Conservation (phyloP, 2,888 invertebrate species). For the Apoda limacodes region DNA sequence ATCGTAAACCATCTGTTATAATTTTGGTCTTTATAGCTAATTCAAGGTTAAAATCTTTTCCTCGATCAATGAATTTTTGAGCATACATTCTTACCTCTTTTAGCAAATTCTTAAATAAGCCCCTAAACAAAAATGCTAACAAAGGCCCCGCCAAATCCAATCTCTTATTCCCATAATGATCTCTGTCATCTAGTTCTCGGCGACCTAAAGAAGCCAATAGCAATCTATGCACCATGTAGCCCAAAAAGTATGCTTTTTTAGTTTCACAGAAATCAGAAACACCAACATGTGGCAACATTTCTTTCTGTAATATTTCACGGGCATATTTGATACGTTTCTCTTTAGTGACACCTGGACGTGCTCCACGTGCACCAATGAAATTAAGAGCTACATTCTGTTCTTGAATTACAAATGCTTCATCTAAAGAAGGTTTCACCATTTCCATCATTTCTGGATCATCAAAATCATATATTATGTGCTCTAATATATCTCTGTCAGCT, state of each 20-base stretch:
- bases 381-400: slow-evolving; percentile 99
- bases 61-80: slow-evolving; percentile 98
- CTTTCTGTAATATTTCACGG: slow-evolving; percentile 98
- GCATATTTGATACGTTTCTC: slow-evolving; percentile 99
- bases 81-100: slow-evolving; percentile 99
- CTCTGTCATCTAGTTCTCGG: slow-evolving; percentile 98
- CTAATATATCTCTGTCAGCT: slow-evolving; percentile 98
- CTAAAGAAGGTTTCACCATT: slow-evolving; percentile 99
- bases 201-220: slow-evolving; percentile 93
- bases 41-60: slow-evolving; percentile 98
- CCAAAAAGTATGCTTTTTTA: slow-evolving; percentile 98
- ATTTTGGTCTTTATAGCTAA: slow-evolving; percentile 96
- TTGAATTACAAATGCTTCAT: slow-evolving; percentile 99
- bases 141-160: slow-evolving; percentile 98
- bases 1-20: slow-evolving; percentile 97
- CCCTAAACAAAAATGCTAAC: slow-evolving; percentile 96
- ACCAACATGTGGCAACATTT: slow-evolving; percentile 99
- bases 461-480: slow-evolving; percentile 99
- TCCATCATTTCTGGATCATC: slow-evolving; percentile 99
- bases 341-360: slow-evolving; percentile 97
- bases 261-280: slow-evolving; percentile 99
- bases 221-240: slow-evolving; percentile 99
- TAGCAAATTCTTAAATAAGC: slow-evolving; percentile 94
- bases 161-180: slow-evolving; percentile 99
- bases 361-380: slow-evolving; percentile 98